These are phyloP conservation scores for Branchinecta lindahli DNA, from an alignment of 1,140 invertebrate genomes.

Conservation along the genomic window DNA sequence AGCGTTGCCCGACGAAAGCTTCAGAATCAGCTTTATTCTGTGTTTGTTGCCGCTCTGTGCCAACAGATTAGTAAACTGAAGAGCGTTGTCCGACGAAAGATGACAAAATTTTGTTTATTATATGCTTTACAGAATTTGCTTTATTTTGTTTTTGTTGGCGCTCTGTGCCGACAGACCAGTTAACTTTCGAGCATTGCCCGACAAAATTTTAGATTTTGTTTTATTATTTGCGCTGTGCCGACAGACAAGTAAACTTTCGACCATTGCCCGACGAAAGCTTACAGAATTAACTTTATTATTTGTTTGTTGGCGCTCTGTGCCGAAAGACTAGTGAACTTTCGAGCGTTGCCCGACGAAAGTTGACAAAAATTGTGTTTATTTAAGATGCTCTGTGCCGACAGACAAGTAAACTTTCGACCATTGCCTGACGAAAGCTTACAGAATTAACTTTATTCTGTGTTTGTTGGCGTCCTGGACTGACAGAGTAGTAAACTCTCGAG, in stretches of 20 bases:
- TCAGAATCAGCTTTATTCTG: not conserved
- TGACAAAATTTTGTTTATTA: too few relatives aligned
- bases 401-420: not conserved
- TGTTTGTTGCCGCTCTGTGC: slow-evolving; percentile 4
- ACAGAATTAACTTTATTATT: not conserved
- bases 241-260: too few relatives aligned
- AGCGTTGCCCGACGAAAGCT: not conserved
- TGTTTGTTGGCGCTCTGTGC: slow-evolving; percentile 7
- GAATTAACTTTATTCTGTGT: not conserved
- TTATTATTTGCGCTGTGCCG: too few relatives aligned
- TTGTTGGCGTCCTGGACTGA: not conserved
- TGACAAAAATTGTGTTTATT: slow-evolving; percentile 5
- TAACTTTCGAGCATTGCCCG: too few relatives aligned
- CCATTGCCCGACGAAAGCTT: too few relatives aligned
- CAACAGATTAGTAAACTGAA: not conserved
- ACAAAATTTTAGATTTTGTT: too few relatives aligned
- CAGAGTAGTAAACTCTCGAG: not conserved
- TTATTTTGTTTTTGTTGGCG: not conserved
- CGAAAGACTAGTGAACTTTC: not conserved
- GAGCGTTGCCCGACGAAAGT: not conserved
- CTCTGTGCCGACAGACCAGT: too few relatives aligned
- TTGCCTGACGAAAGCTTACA: not conserved
- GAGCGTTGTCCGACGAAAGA: slow-evolving; percentile 7
- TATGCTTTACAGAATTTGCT: slow-evolving; percentile 9
- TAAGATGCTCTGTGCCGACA: not conserved